phyloP scores from a whole-genome alignment of 1,140 invertebrate genomes.

The Tyrophagus putrescentiae region DNA sequence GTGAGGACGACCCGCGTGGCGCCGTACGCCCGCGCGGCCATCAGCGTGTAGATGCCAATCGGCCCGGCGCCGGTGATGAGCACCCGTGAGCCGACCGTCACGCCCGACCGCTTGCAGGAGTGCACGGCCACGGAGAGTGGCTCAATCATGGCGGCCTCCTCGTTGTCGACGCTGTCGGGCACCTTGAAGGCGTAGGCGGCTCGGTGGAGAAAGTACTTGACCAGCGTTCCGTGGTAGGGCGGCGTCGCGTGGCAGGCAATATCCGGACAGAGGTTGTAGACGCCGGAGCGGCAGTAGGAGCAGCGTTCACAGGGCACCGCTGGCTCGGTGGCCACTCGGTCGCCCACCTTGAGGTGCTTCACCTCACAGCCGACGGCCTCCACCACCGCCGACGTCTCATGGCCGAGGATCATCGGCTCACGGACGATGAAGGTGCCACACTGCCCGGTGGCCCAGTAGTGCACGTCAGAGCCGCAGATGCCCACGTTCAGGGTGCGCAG shows the following conservation, averaged over 20 bases:
- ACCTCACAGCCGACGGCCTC: conserved; percentile 54
- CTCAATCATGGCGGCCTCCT: conserved; percentile 84
- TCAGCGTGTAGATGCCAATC: conserved; percentile 67
- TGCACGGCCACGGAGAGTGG: conserved; percentile 83
- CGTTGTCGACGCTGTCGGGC: conserved; percentile 68
- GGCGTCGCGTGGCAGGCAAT: conserved; percentile 46
- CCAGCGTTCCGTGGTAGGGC: conserved; percentile 29
- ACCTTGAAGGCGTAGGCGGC: conserved; percentile 37
- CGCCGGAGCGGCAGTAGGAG: conserved; percentile 63
- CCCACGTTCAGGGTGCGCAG: conserved; percentile 66
- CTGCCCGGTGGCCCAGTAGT: conserved; percentile 64
- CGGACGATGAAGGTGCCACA: conserved; percentile 68
- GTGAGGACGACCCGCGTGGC: conserved; percentile 47
- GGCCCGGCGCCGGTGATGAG: conserved; percentile 76
- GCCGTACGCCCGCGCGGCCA: conserved; percentile 73
- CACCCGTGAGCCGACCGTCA: conserved; percentile 55
- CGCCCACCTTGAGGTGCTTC: conserved; percentile 55
- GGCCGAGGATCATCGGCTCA: conserved; percentile 73
- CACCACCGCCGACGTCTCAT: conserved; percentile 66
- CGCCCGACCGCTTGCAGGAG: conserved; percentile 61
- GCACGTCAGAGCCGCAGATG: conserved; percentile 90
- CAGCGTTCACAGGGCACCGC: conserved; percentile 73
- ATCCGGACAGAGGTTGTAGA: conserved; percentile 79
- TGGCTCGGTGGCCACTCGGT: conserved; percentile 83
- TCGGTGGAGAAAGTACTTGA: conserved; percentile 26